Percentiles rank a stretch among this genome's conserved stretches.
These are phyloP conservation scores for Leptinotarsa undecemlineata DNA, from an alignment of 1,140 invertebrate genomes.

Conservation along the genomic window DNA sequence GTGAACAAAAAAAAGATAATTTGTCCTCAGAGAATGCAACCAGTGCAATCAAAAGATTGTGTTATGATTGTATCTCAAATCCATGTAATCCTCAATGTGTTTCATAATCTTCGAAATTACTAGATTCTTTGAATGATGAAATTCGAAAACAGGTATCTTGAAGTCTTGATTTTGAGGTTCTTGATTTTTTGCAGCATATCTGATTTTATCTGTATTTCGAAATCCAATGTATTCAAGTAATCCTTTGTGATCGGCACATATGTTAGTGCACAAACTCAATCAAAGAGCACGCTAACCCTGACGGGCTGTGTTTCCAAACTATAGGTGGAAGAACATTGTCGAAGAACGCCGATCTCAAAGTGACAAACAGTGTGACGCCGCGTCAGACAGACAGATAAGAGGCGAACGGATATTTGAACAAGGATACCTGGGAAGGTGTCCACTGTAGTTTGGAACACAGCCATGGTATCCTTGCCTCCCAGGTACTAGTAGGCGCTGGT, in stretches of 20 bases:
- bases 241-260: slow-evolving; percentile 38
- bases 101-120: too few relatives aligned
- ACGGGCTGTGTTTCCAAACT: slow-evolving; percentile 58
- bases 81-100: too few relatives aligned
- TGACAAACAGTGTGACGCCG: slow-evolving; percentile 16
- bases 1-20: too few relatives aligned
- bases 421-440: slow-evolving; percentile 59
- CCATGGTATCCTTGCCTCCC: slow-evolving; percentile 68
- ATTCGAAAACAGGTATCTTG: too few relatives aligned
- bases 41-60: too few relatives aligned
- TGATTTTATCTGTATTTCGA: too few relatives aligned
- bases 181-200: too few relatives aligned
- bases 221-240: too few relatives aligned
- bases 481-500: slow-evolving; percentile 56
- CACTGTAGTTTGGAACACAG: slow-evolving; percentile 69
- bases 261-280: slow-evolving; percentile 41
- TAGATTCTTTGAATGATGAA: too few relatives aligned
- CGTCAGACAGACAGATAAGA: slow-evolving; percentile 32
- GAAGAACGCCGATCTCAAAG: slow-evolving; percentile 40
- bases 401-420: slow-evolving; percentile 25
- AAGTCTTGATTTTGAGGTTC: too few relatives aligned
- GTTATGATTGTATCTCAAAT: too few relatives aligned
- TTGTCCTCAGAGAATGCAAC: too few relatives aligned
- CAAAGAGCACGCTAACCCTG: slow-evolving; percentile 44
- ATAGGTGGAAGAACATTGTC: slow-evolving; percentile 54